Conservation (phyloP, 2,888 invertebrate genomes). For the Patella ulyssiponensis region DNA sequence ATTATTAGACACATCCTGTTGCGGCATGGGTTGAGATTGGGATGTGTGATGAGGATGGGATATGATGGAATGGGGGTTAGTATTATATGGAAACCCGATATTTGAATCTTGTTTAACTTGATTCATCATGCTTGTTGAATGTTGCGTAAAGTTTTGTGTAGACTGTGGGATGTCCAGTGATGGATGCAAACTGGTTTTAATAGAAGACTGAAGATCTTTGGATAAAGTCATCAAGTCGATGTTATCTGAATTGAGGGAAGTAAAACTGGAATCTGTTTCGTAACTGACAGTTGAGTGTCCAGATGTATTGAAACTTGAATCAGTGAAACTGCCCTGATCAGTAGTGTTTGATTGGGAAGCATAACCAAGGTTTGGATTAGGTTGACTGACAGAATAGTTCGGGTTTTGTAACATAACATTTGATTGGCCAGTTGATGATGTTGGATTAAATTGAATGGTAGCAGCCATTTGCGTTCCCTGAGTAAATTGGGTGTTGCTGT, state of each 20-base stretch:
- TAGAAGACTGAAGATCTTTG: neutral
- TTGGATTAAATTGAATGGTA: neutral
- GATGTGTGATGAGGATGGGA: neutral
- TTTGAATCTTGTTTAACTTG: neutral
- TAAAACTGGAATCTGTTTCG: neutral
- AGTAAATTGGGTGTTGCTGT: neutral
- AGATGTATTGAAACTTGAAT: constrained; percentile 1
- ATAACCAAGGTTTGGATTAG: neutral
- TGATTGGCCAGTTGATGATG: neutral
- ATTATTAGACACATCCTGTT: neutral
- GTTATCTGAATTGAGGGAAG: neutral
- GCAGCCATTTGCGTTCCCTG: neutral
- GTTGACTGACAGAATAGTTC: neutral
- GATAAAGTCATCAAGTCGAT: constrained; percentile 5
- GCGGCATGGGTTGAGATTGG: neutral
- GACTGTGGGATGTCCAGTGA: neutral
- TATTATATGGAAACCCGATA: neutral
- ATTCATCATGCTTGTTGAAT: neutral
- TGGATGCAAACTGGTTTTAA: neutral
- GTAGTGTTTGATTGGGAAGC: neutral
- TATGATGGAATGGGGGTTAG: neutral
- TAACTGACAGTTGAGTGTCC: neutral
- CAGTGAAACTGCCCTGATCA: neutral
- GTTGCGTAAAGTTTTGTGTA: neutral
- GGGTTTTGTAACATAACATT: neutral